A percentile compares a stretch with the other conserved stretches of the same genome.
These are phyloP conservation scores for Sapajus apella DNA, from an alignment of 2,113 vertebrate genomes.

Conservation along the genomic window DNA sequence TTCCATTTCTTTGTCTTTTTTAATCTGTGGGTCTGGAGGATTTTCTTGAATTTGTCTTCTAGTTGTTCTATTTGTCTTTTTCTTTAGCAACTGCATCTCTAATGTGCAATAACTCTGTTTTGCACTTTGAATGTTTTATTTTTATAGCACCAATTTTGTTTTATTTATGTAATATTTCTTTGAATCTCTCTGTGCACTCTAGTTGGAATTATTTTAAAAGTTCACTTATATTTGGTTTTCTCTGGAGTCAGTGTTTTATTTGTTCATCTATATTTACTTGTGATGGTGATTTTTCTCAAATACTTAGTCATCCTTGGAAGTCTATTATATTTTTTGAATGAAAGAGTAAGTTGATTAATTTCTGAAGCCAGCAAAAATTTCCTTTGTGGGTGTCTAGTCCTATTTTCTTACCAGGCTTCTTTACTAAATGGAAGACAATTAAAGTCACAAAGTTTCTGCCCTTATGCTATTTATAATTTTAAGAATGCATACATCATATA, in stretches of 20 bases:
- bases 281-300: conserved; percentile 13
- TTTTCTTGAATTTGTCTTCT: neutral
- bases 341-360: neutral
- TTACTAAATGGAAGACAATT: neutral
- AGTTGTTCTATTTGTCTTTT: neutral
- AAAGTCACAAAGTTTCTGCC: neutral
- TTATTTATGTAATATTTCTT: neutral
- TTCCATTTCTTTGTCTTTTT: neutral
- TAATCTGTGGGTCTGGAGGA: neutral
- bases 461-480: neutral
- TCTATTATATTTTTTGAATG: neutral
- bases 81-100: neutral
- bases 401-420: neutral
- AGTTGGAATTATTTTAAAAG: conserved; percentile 6
- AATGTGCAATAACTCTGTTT: neutral
- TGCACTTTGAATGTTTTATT: conserved; percentile 18
- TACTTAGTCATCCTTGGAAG: neutral
- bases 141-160: conserved; percentile 6
- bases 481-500: neutral
- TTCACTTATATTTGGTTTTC: neutral
- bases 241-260: neutral
- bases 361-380: neutral
- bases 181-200: neutral
- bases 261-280: neutral
- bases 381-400: neutral